These are phyloP conservation scores for Ligdia adustata DNA, from an alignment of 2,888 invertebrate genomes.

Conservation along the genomic window DNA sequence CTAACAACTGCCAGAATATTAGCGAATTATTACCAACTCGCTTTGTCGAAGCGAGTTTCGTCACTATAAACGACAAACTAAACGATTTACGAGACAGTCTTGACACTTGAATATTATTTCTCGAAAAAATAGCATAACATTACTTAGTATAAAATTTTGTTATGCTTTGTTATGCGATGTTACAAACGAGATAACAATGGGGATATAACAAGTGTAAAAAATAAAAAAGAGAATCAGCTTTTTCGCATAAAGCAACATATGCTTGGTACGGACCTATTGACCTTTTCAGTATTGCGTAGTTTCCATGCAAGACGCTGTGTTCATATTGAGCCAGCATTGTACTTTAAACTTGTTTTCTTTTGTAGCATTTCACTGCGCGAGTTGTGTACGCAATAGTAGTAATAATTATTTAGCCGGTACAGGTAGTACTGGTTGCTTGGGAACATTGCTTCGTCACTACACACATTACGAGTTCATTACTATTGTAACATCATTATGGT, in stretches of 20 bases:
- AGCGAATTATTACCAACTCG: constrained; percentile 11
- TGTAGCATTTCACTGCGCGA: constrained; percentile 6
- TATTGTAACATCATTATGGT: too few relatives aligned
- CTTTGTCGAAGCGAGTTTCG: constrained; percentile 12
- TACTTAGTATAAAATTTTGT: constrained; percentile 5
- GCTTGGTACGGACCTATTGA: constrained; percentile 1
- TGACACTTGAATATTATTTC: constrained; percentile 3
- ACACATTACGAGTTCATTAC: too few relatives aligned
- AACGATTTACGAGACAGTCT: constrained; percentile 13
- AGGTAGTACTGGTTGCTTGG: neutral
- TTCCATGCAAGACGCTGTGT: constrained; percentile 1
- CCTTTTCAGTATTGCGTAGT: constrained; percentile 9
- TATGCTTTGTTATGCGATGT: constrained; percentile 5
- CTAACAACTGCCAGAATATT: constrained; percentile 12
- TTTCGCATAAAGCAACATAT: neutral
- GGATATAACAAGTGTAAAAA: neutral
- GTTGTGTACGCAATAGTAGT: constrained; percentile 1
- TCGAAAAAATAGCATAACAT: constrained; percentile 1
- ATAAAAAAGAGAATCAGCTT: neutral
- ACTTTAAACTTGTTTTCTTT: constrained; percentile 11
- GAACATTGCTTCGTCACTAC: neutral
- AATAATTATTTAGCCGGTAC: neutral
- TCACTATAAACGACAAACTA: constrained; percentile 17
- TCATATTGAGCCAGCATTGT: neutral
- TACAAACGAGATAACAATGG: constrained; percentile 9